These are phyloP conservation scores for Scortum barcoo DNA, from an alignment of 2,113 vertebrate species.

Conservation along the genomic window DNA sequence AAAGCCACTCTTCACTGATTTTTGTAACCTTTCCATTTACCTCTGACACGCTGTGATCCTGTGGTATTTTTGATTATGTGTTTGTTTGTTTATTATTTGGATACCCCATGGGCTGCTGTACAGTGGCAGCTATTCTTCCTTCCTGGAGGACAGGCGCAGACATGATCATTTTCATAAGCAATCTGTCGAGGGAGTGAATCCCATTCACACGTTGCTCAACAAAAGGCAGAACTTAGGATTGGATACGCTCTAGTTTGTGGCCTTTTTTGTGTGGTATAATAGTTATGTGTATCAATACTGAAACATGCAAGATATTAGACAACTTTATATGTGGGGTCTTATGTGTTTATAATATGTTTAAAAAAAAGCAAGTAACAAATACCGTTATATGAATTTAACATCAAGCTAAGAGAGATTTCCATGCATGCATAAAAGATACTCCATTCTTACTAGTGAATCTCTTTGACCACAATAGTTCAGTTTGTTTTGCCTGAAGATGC, in stretches of 20 bases:
- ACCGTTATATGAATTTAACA: background rate
- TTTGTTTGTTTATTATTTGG: background rate
- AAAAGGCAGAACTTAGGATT: background rate
- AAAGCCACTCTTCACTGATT: slow-evolving; percentile 9
- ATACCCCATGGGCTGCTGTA: background rate
- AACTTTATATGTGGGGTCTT: background rate
- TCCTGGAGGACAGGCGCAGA: background rate
- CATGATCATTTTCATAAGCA: background rate
- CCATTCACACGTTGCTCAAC: background rate
- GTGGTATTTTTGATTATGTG: background rate
- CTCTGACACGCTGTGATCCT: background rate
- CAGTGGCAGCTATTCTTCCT: background rate
- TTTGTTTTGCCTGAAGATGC: background rate
- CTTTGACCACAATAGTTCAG: background rate
- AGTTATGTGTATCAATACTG: background rate
- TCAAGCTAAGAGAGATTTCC: background rate
- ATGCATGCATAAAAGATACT: background rate
- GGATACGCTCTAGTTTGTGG: background rate
- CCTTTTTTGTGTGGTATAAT: background rate
- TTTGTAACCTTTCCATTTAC: slow-evolving; percentile 2
- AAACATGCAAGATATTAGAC: no score
- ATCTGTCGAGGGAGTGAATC: background rate
- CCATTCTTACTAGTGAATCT: background rate
- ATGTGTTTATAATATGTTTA: background rate
- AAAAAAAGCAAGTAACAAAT: background rate